Evolutionary conservation across 1,140 invertebrate genomes (phyloP), one percentile per base, ranked within the genome.

Genomic region (Caenorhabditis brenneri): DNA sequence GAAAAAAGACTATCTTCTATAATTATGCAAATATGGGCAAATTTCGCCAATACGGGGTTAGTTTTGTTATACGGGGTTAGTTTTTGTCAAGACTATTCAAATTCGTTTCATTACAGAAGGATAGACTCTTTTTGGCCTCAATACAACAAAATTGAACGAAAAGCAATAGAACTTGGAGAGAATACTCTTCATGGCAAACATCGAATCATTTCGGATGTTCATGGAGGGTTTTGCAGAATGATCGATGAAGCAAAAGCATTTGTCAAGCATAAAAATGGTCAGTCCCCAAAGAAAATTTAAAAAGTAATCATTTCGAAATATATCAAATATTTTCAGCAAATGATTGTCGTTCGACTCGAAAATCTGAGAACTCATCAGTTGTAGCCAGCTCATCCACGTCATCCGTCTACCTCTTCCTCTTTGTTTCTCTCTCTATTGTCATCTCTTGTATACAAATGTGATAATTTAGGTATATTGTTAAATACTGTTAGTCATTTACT

Each of bases 1-100:
- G 96, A 98, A 92, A 92, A 94, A n/a, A 93, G 94, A 55, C 93
- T 98, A 31, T 95, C 95, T 83, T 94, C 93, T 88, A 93, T 94
- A 82, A 95, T 98, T 89, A 97, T 98, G 96, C 93, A 94, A 87
- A 97, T 96, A 91, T 98, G 96, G 96, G 94, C 95, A 0, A 97
- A 97, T 91, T 98, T 98, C 91, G 96, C 95, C 16, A 96, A 95
- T 93, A 95, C 95, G 80, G 96, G 96, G 95, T 96, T 92, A 65
- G 86, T 42, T 33, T 82, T 29, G 33, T 22, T 19, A 29, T 1
- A 78, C 22, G 27, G 9, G 36, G 24, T 79, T 65, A 65, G 65
- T 51, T 90, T 85, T 15, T 53, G 46, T 39, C 15, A n/a, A n/a
- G n/a, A n/a, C n/a, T n/a, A n/a, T n/a, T n/a, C n/a, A n/a, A n/a